Conservation (phyloP, 2,113 vertebrate genomes). For the Thamnaconus septentrionalis region DNA sequence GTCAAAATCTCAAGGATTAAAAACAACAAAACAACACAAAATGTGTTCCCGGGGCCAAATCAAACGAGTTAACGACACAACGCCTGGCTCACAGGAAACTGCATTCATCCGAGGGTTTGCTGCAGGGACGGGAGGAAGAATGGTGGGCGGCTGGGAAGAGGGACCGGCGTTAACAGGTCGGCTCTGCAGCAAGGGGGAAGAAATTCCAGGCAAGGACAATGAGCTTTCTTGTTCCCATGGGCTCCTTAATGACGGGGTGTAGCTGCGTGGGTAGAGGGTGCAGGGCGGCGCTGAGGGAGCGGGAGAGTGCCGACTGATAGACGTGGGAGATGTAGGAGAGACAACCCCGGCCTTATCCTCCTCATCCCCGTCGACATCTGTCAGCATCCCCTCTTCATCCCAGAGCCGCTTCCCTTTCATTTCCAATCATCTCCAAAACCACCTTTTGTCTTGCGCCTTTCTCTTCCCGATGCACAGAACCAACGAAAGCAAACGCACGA, state of each 20-base stretch:
- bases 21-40: not conserved
- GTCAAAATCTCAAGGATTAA: constrained; percentile 48
- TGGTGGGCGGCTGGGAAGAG: constrained; percentile 58
- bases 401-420: constrained; percentile 52
- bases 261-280: constrained; percentile 59
- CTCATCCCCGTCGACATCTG: constrained; percentile 57
- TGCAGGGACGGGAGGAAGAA: constrained; percentile 53
- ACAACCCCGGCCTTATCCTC: constrained; percentile 63
- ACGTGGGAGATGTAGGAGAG: constrained; percentile 67
- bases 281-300: constrained; percentile 37
- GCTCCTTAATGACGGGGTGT: constrained; percentile 72
- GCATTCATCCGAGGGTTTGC: constrained; percentile 48
- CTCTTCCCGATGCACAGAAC: constrained; percentile 13
- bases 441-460: constrained; percentile 36
- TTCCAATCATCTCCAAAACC: constrained; percentile 47
- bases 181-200: constrained; percentile 61
- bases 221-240: constrained; percentile 71
- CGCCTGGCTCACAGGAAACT: constrained; percentile 54
- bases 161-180: constrained; percentile 74
- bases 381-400: constrained; percentile 59
- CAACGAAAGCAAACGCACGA: not conserved
- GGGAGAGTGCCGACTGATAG: constrained; percentile 60
- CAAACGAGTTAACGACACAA: constrained; percentile 52
- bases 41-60: constrained; percentile 38
- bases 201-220: constrained; percentile 72